A percentile compares a stretch with the other conserved stretches of the same genome.
phyloP scores from a whole-genome alignment of 2,797 vertebrate species.

The Nyctalus aviator region DNA sequence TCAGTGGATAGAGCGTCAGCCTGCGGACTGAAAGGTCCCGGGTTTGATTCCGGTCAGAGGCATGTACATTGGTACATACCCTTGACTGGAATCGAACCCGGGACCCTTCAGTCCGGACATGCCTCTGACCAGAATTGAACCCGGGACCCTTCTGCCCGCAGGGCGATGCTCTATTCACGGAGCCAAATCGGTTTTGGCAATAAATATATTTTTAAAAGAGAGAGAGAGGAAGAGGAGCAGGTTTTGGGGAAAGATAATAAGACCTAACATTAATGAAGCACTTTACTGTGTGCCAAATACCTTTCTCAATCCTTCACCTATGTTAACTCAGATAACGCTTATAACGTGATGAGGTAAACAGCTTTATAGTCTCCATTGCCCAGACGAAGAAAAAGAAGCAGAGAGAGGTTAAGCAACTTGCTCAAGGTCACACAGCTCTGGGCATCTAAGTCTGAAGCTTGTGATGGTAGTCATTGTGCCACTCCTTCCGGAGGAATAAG shows the following conservation, averaged over 20 bases:
- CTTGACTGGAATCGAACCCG: too few species aligned
- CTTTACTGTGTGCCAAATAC: neutral
- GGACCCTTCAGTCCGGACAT: too few species aligned
- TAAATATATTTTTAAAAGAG: too few species aligned
- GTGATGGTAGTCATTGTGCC: neutral
- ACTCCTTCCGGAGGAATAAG: neutral
- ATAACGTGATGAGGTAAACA: neutral
- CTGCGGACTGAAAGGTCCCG: too few species aligned
- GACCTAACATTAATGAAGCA: neutral
- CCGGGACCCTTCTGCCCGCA: too few species aligned
- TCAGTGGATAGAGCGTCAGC: too few species aligned
- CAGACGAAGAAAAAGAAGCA: neutral
- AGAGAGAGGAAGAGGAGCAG: neutral
- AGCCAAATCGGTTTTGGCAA: too few species aligned
- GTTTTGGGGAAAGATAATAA: neutral
- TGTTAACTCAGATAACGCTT: neutral
- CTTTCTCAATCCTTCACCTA: neutral
- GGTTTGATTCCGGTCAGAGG: too few species aligned
- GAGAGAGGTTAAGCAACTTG: neutral
- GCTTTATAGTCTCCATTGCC: neutral
- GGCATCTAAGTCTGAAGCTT: neutral
- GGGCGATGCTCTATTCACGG: too few species aligned
- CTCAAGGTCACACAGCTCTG: neutral
- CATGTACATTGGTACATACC: too few species aligned
- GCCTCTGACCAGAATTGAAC: too few species aligned